Base-by-base conservation (phyloP, 2,888 invertebrate species). In the Thera britannica region DNA sequence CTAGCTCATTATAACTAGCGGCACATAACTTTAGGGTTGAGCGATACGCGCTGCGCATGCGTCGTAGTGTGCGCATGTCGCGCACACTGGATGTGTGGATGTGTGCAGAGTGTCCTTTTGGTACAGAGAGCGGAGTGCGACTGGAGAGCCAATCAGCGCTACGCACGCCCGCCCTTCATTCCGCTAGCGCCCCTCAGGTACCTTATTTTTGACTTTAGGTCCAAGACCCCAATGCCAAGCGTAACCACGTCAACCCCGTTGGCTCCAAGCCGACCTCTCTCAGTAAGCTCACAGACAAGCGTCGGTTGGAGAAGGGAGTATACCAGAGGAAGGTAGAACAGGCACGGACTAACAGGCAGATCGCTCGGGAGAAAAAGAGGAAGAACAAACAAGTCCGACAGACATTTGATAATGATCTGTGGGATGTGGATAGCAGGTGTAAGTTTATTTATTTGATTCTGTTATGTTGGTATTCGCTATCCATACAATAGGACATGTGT, bases 151-250 rank as follows among this genome's bases (percentile, higher is more conserved):
- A 23, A 23, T 23, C 23, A 23, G 23, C 23, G 23, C 23, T 23
- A 23, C 23, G 23, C 23, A 23, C 23, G 23, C 23, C 23, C 23
- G 23, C 23, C 23, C 23, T 23, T 23, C 23, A 23, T 23, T 23
- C 23, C 23, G 23, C 23, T 23, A 23, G 23, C 23, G 23, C 23
- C 23, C 23, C 23, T 23, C 23, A 23, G 23, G 23, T 23, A 23
- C 23, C 23, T 23, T 23, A 23, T 23, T 23, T 23, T 23, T 23
- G 23, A 23, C 23, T 23, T 23, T 64, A 95, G 86, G 96, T 97
- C 1, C 94, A 94, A 76, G 97, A 97, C 86, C 97, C 97, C 0
- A 94, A 95, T 72, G 82, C 90, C 0, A 95, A 95, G 79, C 93
- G 96, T 76, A 94, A 94, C 69, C 78, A 77, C 65, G 91, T 93